phyloP scores from a whole-genome alignment of 2,888 invertebrate species.

The Crossocerus cetratus region DNA sequence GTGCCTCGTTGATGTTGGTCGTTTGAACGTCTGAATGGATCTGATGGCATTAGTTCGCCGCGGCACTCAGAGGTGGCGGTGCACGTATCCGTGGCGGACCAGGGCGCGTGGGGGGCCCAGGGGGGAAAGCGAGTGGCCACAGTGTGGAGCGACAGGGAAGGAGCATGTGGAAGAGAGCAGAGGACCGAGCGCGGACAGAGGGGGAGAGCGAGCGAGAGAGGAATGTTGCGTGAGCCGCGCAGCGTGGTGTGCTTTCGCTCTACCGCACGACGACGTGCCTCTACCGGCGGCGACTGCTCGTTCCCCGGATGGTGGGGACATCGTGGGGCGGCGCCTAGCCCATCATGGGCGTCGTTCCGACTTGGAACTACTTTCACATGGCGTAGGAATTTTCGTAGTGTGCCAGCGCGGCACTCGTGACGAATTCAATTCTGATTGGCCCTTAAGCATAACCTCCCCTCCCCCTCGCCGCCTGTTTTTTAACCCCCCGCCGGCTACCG shows the following conservation, averaged over 20 bases:
- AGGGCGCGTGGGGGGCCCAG: neutral
- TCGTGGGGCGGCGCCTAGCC: conserved; percentile 68
- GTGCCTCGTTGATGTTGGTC: conserved; percentile 77
- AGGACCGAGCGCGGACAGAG: conserved; percentile 16
- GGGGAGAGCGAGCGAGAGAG: conserved; percentile 28
- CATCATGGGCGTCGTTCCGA: conserved; percentile 72
- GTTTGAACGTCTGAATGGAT: conserved; percentile 79
- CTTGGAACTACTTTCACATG: conserved; percentile 72
- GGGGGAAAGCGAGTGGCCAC: conserved; percentile 20
- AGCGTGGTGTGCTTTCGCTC: conserved; percentile 49
- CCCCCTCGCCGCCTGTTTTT: conserved; percentile 65
- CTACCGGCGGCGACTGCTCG: conserved; percentile 44
- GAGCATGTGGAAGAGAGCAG: conserved; percentile 4
- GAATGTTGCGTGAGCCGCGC: conserved; percentile 57
- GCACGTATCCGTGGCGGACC: conserved; percentile 45
- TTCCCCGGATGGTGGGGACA: conserved; percentile 61
- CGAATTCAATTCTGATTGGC: conserved; percentile 82
- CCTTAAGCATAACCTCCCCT: conserved; percentile 77
- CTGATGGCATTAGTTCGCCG: conserved; percentile 76
- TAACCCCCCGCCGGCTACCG: conserved; percentile 50
- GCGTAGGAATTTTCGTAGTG: conserved; percentile 69
- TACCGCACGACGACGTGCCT: conserved; percentile 45
- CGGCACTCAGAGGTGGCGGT: conserved; percentile 78
- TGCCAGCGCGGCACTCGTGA: conserved; percentile 77
- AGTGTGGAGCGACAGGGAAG: neutral